Percentiles rank a stretch among this genome's conserved stretches.
phyloP scores from a whole-genome alignment of 2,113 vertebrate species.

The Chionis minor region DNA sequence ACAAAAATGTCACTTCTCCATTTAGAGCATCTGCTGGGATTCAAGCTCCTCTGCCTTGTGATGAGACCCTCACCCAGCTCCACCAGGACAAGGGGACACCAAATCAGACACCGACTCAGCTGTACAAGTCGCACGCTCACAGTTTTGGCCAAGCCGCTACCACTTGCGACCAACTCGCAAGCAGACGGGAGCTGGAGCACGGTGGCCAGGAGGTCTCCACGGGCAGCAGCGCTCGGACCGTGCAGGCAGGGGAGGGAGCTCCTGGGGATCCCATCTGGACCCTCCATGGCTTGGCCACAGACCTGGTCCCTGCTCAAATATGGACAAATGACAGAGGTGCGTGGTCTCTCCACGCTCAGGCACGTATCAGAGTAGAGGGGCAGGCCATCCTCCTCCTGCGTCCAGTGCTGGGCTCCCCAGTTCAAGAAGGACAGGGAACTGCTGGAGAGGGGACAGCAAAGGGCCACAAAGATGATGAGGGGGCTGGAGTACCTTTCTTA shows the following conservation, averaged over 20 bases:
- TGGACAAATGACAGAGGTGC: accelerated
- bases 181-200: background rate
- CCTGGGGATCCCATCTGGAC: background rate
- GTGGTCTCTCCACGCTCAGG: accelerated
- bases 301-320: background rate
- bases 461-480: too few relatives aligned
- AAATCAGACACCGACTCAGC: background rate
- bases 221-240: too few relatives aligned
- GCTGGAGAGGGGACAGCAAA: too few relatives aligned
- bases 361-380: too few relatives aligned
- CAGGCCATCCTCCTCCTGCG: too few relatives aligned
- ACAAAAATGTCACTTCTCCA: background rate
- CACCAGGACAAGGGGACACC: background rate
- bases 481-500: too few relatives aligned
- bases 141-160: background rate
- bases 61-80: background rate
- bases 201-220: background rate
- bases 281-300: background rate
- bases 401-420: too few relatives aligned
- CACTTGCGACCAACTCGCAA: background rate
- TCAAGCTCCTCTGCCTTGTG: background rate
- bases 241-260: background rate
- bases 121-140: accelerated
- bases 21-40: background rate
- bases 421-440: too few relatives aligned